Evolutionary conservation across 2,113 vertebrate species (phyloP).

Genomic region (Chionomys nivalis): DNA sequence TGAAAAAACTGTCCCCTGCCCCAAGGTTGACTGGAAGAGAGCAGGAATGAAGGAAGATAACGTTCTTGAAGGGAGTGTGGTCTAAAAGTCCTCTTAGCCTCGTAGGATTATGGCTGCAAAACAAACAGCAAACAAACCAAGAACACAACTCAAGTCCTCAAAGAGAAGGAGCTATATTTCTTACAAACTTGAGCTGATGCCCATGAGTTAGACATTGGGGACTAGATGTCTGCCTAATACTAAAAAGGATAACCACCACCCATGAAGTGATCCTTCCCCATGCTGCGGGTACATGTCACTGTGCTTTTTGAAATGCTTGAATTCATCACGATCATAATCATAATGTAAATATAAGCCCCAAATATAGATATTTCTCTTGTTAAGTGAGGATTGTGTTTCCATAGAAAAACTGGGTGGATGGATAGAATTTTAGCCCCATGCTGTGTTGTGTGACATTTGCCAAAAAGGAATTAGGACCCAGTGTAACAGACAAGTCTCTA

Average conservation of each 20-base stretch:
- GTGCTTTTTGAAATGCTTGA: neutral
- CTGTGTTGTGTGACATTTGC: neutral
- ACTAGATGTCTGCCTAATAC: neutral
- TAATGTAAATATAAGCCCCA: neutral
- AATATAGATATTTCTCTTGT: conserved; percentile 50
- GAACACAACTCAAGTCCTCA: neutral
- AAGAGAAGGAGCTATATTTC: neutral
- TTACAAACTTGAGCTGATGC: neutral
- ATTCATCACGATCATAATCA: neutral
- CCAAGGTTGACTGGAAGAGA: neutral
- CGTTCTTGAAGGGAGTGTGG: neutral
- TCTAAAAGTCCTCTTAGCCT: neutral
- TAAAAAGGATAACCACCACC: neutral
- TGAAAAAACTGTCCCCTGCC: neutral
- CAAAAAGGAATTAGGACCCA: conserved; percentile 25
- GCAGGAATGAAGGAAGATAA: neutral
- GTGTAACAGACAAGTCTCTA: neutral
- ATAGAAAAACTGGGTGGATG: conserved; percentile 39
- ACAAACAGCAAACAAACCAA: neutral
- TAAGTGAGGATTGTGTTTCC: conserved; percentile 50
- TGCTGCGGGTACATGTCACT: neutral
- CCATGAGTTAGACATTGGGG: neutral
- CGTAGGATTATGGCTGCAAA: neutral
- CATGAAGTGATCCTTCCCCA: neutral
- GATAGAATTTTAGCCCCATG: conserved; percentile 30